Base-by-base conservation (phyloP, 1,140 invertebrate genomes). In the Anoplolepis gracilipes region DNA sequence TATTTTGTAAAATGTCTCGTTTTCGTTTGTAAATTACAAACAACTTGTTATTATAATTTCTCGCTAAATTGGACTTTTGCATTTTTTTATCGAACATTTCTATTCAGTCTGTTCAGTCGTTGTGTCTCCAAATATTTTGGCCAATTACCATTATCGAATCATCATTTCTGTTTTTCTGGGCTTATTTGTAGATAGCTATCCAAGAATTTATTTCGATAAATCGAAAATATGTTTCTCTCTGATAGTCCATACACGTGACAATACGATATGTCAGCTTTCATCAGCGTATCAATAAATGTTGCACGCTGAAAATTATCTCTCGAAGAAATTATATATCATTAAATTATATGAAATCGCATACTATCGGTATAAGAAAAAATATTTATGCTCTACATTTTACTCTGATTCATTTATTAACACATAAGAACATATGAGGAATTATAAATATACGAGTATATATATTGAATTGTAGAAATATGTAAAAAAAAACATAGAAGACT, bases 231-330 rank as follows among this genome's bases (percentile, higher is more conserved):
- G 33, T 36, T 76, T 36, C n/a, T n/a, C n/a, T n/a, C 13, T 61
- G 28, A 25, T 65, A 33, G 0, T 46, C 4, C 11, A 11, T 30
- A 70, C 25, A 25, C 25, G 13, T 69, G 65, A 25, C 1, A 53
- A 22, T n/a, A 10, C 46, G 11, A 57, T 36, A n/a, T 67, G 22
- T 49, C 25, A 72, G 28, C 49, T 72, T 70, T 57, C 28, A 57
- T 72, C 78, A 70, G 78, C 78, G 78, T 81, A 81, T 72, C 78
- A 81, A 72, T 70, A 22, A 65, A 85, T 65, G 33, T 85, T 85
- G 61, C 73, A 85, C 73, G 59, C 57, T 78, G 61, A 7, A 61
- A 59, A 82, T 28, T 81, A 33, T 42, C 39, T 28, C n/a, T 84
- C 8, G 7, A 77, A 53, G 25, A 84, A 55, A 57, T 57, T 57